Percentiles rank a stretch among this genome's conserved stretches.
Evolutionary conservation across 2,113 vertebrate genomes (phyloP).

Genomic region (Nothocercus julius): DNA sequence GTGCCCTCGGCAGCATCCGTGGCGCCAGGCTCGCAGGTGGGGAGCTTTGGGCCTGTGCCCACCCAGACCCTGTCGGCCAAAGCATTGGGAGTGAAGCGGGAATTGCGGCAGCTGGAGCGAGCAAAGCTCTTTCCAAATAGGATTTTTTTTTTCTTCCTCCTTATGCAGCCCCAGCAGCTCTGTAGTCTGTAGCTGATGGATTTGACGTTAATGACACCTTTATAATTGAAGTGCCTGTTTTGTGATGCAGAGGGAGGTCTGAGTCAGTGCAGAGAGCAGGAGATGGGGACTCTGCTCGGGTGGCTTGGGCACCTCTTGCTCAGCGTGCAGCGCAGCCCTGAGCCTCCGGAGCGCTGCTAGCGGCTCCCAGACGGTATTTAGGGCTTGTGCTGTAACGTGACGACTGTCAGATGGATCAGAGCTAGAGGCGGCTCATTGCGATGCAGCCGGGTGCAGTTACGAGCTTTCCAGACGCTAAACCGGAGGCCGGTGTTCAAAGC

Average conservation of each 20-base stretch:
- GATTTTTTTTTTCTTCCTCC: background rate
- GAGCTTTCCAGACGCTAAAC: accelerated
- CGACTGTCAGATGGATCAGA: background rate
- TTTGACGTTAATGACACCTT: constrained; percentile 18
- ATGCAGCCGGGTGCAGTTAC: accelerated
- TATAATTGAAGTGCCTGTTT: background rate
- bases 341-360: background rate
- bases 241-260: background rate
- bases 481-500: accelerated
- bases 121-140: background rate
- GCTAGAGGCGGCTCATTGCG: accelerated
- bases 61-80: background rate
- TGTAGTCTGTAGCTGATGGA: background rate
- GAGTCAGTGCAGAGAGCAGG: background rate
- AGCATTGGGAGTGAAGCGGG: background rate
- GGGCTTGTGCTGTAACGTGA: accelerated
- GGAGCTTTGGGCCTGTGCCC: background rate
- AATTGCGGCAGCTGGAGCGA: background rate
- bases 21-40: background rate
- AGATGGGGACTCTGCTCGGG: background rate
- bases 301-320: background rate
- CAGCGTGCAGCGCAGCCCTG: accelerated
- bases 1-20: background rate
- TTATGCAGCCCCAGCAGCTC: background rate
- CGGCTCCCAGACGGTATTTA: background rate